Evolutionary conservation across 1,140 invertebrate genomes (phyloP), one percentile per base, ranked within the genome.

Genomic region (Drosophila pruinosa): DNA sequence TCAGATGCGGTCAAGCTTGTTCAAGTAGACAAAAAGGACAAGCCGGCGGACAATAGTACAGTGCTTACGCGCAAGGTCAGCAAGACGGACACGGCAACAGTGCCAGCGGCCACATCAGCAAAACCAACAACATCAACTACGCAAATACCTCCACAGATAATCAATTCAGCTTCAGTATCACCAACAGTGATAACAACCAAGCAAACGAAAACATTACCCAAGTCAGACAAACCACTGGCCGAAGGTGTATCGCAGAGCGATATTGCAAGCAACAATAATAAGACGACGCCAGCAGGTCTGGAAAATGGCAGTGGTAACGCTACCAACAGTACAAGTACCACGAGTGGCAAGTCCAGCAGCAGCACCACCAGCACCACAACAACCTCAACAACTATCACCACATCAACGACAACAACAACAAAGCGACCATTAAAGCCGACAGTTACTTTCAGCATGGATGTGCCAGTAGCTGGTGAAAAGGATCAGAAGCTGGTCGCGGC

Each of bases 381-480:
- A 0, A 52, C 68, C 0, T 73, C 65, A 2, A 83, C 70, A 0
- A 85, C 65, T 0, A 74, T 53, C 0, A 78, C 72, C 0, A 86
- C 73, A 1, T 80, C 78, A 0, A 73, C 81, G 0, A 80, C 82
- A 5, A 17, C 15, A 17, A 78, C 72, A 6, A 73, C 70, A 14
- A 47, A 64, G 8, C 65, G 67, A 10, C 85, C 85, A 10, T 78
- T 65, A 7, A 91, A 91, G 53, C 90, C 90, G 0, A 62, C 19
- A 2, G 50, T 85, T 1, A 77, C 75, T 0, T 62, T 39, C 7
- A 72, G 90, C 34, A 61, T 77, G 47, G 67, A 36, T 1, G 72
- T 71, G 24, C 67, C 80, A 14, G 28, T 50, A n/a, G 48, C 70
- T 5, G 57, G 36, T 24, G 75, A 65, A 8, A 52, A 61, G 10